Percentiles rank a stretch among this genome's conserved stretches.
These are phyloP conservation scores for Lycodopsis pacificus DNA, from an alignment of 2,797 vertebrate species.

Conservation along the genomic window DNA sequence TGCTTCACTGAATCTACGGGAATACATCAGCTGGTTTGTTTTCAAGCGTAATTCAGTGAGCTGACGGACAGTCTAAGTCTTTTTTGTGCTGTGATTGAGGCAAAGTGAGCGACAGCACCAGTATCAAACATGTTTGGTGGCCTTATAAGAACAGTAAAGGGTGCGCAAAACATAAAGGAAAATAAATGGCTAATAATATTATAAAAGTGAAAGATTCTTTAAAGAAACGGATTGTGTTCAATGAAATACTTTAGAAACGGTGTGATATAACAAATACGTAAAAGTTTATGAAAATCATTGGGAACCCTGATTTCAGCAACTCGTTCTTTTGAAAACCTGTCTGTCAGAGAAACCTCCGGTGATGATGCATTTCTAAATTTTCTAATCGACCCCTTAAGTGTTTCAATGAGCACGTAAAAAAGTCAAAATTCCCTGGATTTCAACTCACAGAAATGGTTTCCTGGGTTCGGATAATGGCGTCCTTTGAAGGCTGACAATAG, in stretches of 20 bases:
- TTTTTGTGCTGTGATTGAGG: too few relatives aligned
- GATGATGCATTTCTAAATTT: background rate
- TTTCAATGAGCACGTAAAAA: background rate
- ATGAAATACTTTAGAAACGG: background rate
- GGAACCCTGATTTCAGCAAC: background rate
- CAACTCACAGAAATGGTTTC: conserved; percentile 99
- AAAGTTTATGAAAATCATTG: background rate
- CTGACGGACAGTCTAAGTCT: background rate
- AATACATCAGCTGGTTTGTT: too few relatives aligned
- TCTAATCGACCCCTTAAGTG: background rate
- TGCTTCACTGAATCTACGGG: background rate
- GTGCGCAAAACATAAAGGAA: background rate
- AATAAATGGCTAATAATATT: background rate
- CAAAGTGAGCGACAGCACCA: background rate
- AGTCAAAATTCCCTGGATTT: conserved; percentile 15
- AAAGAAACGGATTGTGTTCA: background rate
- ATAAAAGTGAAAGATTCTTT: background rate
- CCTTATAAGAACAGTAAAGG: too few relatives aligned
- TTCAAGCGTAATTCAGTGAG: background rate
- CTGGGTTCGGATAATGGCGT: conserved; percentile 98
- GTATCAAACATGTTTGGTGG: too few relatives aligned
- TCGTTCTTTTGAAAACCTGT: background rate
- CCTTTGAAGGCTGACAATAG: conserved; percentile 98
- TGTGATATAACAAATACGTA: background rate
- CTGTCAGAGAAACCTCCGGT: background rate